A percentile compares a stretch with the other conserved stretches of the same genome.
phyloP scores from a whole-genome alignment of 2,888 invertebrate genomes.

The Cantharis rufa region DNA sequence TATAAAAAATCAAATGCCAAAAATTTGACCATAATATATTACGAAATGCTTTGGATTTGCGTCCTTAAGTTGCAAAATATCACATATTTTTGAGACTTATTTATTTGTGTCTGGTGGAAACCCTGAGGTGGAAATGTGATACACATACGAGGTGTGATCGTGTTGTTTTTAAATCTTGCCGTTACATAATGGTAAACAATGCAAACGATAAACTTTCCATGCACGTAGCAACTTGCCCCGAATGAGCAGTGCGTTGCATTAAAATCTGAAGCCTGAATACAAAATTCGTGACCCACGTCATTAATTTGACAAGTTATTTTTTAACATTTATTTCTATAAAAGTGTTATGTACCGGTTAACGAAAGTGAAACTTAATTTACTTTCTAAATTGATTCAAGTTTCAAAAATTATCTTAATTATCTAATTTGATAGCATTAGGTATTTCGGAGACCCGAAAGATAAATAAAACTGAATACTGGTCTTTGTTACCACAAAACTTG shows the following conservation, averaged over 20 bases:
- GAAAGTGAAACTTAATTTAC: constrained; percentile 15
- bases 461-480: not conserved
- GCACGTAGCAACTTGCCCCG: not conserved
- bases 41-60: not conserved
- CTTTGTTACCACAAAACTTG: no score
- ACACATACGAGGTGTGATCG: not conserved
- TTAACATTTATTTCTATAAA: not conserved
- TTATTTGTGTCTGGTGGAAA: not conserved
- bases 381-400: constrained; percentile 9
- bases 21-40: not conserved
- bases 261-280: not conserved
- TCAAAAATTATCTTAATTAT: constrained; percentile 2
- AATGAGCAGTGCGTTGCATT: not conserved
- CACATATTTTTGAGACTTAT: not conserved
- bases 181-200: not conserved
- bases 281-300: not conserved
- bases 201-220: not conserved
- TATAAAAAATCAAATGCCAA: not conserved
- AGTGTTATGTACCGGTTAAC: constrained; percentile 1
- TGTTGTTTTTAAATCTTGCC: not conserved
- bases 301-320: not conserved
- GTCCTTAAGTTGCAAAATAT: not conserved
- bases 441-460: not conserved
- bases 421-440: not conserved
- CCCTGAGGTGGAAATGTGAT: no score